phyloP scores from a whole-genome alignment of 2,113 vertebrate species.

The Corythaixoides concolor region DNA sequence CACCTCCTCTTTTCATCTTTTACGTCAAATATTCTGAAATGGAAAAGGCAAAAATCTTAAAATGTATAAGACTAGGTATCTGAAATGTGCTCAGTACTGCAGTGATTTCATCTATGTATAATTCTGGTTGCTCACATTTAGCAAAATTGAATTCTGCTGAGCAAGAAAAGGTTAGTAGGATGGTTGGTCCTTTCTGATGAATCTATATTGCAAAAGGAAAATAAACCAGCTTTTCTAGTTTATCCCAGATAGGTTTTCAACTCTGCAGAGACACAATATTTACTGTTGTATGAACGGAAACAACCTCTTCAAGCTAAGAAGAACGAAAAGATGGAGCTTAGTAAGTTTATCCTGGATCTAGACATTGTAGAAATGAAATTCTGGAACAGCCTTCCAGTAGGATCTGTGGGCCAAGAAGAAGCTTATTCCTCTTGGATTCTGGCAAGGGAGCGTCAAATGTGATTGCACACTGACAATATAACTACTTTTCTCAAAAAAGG shows the following conservation, averaged over 20 bases:
- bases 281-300: background rate
- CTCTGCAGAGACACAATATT: background rate
- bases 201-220: background rate
- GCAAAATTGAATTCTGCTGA: background rate
- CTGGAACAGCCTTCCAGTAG: background rate
- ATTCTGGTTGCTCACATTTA: background rate
- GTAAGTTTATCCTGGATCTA: background rate
- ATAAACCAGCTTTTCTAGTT: background rate
- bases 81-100: background rate
- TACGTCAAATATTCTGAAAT: background rate
- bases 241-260: background rate
- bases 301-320: background rate
- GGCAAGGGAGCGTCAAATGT: background rate
- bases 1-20: background rate
- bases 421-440: background rate
- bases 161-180: background rate
- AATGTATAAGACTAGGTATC: background rate
- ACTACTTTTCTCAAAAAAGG: background rate
- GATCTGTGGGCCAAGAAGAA: background rate
- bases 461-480: background rate
- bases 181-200: background rate
- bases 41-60: background rate
- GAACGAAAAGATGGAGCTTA: background rate
- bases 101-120: background rate
- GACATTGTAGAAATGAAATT: background rate